Conservation (phyloP, 53 echinoderm and acorn worm species). For the Glandiceps talaboti region DNA sequence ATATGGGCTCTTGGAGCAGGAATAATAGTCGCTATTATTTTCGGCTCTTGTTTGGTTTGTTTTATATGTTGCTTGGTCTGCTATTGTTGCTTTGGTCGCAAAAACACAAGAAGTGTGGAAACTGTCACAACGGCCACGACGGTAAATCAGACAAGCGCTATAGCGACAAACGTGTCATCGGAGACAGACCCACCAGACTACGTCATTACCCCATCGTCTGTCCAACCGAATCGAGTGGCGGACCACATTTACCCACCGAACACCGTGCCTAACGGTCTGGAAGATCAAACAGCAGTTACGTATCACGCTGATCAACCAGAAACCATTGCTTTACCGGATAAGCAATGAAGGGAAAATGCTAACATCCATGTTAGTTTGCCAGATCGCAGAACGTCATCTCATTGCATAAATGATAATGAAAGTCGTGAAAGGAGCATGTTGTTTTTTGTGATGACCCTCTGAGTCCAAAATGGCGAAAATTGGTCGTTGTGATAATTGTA, state of each 20-base stretch:
- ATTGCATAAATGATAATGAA: too few relatives aligned
- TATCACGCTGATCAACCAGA: not conserved
- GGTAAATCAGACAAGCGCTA: not conserved
- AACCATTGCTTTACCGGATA: not conserved
- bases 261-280: not conserved
- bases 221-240: not conserved
- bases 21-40: not conserved
- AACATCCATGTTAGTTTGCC: too few relatives aligned
- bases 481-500: too few relatives aligned
- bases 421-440: too few relatives aligned
- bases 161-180: not conserved
- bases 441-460: too few relatives aligned
- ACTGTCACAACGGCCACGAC: not conserved
- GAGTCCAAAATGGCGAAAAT: too few relatives aligned
- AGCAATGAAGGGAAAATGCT: not conserved
- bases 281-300: not conserved
- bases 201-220: not conserved
- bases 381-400: too few relatives aligned
- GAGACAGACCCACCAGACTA: not conserved
- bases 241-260: not conserved
- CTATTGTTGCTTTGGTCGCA: not conserved
- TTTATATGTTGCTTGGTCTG: not conserved
- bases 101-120: not conserved
- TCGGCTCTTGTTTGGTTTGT: not conserved
- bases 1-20: not conserved